Evolutionary conservation across 2,113 vertebrate genomes (phyloP), one percentile per base, ranked within the genome.

Genomic region (Rostratula benghalensis): DNA sequence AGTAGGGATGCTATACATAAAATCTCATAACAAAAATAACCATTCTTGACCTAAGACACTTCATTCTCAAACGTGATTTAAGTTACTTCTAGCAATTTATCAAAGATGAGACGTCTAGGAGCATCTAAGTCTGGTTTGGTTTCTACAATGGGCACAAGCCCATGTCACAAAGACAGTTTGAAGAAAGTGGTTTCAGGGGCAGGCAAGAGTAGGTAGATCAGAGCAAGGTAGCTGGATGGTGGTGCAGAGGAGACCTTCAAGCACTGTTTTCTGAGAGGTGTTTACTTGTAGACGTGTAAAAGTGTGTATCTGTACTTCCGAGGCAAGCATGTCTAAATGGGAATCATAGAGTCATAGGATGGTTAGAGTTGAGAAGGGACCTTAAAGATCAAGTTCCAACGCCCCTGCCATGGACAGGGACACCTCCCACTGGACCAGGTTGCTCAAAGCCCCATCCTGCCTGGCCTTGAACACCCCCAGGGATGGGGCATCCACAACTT

Each of bases 261-360:
- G 41, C 46, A 70, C 21, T 73, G 1, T 67, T 74, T 70, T 37
- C 41, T 23, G 48, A 46, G 51, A 20, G 56, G 5, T 46, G 10
- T 63, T 81, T 56, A 28, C 30, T 30, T 37, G 51, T 50, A 25
- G 17, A 27, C 4, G 1, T 10, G 7, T 13, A 31, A 13, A 1
- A 22, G 5, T 19, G 24, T 46, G 16, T 6, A 7, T 9, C 61
- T 56, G 0, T 65, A 37, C 70, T 45, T 57, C 46, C 35, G 57
- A 59, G 23, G 10, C 35, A 64, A 18, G 3, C 0, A 0, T 39
- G 39, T 9, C 19, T 64, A 9, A 56, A n/a, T 9, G 37, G 48
- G 31, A 92, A 43, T 43, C 43, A 43, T 43, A 43, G 43, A 43
- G 15, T 43, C 43, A 43, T 43, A 43, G 43, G 15, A 43, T 43